Percentiles rank a stretch among this genome's conserved stretches.
These are phyloP conservation scores for Triplophysa yarkandensis DNA, from an alignment of 2,797 vertebrate species.

Conservation along the genomic window DNA sequence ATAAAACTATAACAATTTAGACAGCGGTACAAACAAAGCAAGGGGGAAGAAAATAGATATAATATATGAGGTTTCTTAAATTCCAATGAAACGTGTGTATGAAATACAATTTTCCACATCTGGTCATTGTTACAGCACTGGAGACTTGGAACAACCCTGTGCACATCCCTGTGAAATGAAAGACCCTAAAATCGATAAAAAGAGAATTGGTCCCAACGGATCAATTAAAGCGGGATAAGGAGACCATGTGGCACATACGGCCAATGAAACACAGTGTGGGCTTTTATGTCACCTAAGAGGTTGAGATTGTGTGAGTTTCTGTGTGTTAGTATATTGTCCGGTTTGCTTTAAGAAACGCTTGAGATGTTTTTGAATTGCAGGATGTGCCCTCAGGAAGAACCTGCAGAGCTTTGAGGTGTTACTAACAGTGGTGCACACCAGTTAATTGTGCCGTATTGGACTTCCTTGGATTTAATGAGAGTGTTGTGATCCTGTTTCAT, in stretches of 20 bases:
- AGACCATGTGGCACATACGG: constrained; percentile 37
- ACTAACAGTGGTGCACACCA: neutral
- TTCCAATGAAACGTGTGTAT: constrained; percentile 4
- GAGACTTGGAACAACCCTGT: constrained; percentile 16
- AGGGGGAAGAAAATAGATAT: constrained; percentile 10
- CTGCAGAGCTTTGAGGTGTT: constrained; percentile 28
- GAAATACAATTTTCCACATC: constrained; percentile 7
- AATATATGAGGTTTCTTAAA: neutral
- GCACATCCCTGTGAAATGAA: constrained; percentile 25
- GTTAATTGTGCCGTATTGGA: constrained; percentile 33
- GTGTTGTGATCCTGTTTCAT: neutral
- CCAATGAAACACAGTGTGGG: constrained; percentile 14
- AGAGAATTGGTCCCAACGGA: constrained; percentile 31
- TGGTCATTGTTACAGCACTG: constrained; percentile 20
- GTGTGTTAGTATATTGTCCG: too few species aligned
- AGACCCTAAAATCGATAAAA: constrained; percentile 7
- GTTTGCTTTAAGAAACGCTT: too few species aligned
- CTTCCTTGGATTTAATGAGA: constrained; percentile 33
- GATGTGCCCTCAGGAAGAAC: constrained; percentile 3
- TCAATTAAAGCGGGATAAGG: constrained; percentile 46
- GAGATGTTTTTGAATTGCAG: neutral
- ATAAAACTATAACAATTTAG: constrained; percentile 11
- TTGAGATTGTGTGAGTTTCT: neutral
- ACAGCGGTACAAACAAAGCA: neutral
- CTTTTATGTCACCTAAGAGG: constrained; percentile 20